A percentile compares a stretch with the other conserved stretches of the same genome.
Conservation (phyloP, 2,113 vertebrate genomes). For the zebrafish (Danio rerio) region GRCz12tu NC_133190.1:24114501-24115000, state of each 20-base stretch:
- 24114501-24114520: no score
- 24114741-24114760: not conserved
- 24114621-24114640: not conserved
- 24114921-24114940: not conserved
- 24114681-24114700: not conserved
- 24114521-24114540: no score
- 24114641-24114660: not conserved
- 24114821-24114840: no score
- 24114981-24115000: not conserved
- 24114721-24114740: not conserved
- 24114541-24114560: no score
- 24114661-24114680: not conserved
- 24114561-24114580: no score
- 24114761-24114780: not conserved
- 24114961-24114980: no score
- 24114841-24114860: no score
- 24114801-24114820: no score
- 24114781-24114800: no score
- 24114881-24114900: not conserved
- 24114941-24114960: not conserved
- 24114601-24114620: no score
- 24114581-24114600: no score
- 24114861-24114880: no score
- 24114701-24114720: not conserved
- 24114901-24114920: not conserved